A percentile compares a stretch with the other conserved stretches of the same genome.
phyloP scores from a whole-genome alignment of 64 coral and sea anemone species.

The Pocillopora damicornis region DNA sequence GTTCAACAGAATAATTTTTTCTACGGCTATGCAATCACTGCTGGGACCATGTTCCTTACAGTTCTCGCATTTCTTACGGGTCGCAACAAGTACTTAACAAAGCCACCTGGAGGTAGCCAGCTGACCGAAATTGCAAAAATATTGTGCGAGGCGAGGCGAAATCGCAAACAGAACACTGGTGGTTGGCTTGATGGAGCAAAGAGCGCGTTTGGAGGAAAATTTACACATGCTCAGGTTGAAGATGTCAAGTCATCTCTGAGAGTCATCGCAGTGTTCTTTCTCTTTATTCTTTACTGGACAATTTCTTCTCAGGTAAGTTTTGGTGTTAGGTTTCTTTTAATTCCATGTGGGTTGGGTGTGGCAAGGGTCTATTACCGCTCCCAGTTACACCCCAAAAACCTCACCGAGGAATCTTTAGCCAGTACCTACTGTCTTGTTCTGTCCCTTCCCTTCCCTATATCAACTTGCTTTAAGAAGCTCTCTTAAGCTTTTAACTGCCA shows the following conservation, averaged over 20 bases:
- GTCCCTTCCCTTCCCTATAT: too few relatives aligned
- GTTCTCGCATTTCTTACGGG: conserved; percentile 57
- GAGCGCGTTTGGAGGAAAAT: conserved; percentile 54
- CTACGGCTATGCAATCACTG: conserved; percentile 59
- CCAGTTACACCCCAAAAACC: too few relatives aligned
- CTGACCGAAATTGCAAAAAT: conserved; percentile 53
- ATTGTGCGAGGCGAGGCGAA: conserved; percentile 39
- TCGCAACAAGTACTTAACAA: conserved; percentile 33
- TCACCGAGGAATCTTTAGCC: too few relatives aligned
- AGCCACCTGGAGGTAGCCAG: conserved; percentile 63
- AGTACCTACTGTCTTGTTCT: too few relatives aligned
- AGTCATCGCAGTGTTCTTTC: conserved; percentile 60
- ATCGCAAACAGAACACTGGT: neutral
- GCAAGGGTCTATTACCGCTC: too few relatives aligned
- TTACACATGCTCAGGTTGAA: conserved; percentile 60
- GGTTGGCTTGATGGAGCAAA: conserved; percentile 75
- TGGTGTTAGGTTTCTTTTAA: neutral
- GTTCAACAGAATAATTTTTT: conserved; percentile 66
- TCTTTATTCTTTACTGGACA: conserved; percentile 71
- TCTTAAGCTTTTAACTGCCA: too few relatives aligned
- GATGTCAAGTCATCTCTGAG: conserved; percentile 62
- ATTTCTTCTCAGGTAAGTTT: conserved; percentile 59
- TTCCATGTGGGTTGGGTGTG: too few relatives aligned
- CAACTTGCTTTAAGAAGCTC: too few relatives aligned
- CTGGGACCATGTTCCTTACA: conserved; percentile 49